These are phyloP conservation scores for Condylura cristata DNA, from an alignment of 2,113 vertebrate genomes.

Conservation along the genomic window DNA sequence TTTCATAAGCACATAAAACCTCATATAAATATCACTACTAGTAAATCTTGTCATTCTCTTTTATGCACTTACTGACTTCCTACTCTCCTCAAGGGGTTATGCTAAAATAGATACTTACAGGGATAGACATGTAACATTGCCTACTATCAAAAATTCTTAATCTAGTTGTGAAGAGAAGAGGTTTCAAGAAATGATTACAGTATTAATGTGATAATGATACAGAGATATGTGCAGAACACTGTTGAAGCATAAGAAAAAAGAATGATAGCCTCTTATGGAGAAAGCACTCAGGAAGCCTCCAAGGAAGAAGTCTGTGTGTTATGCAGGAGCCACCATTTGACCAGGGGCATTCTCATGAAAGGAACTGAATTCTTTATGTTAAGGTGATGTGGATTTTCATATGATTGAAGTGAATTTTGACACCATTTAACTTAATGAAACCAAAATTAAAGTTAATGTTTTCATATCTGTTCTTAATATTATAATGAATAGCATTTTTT, in stretches of 20 bases:
- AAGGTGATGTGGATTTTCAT: background rate
- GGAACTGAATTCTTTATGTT: constrained; percentile 13
- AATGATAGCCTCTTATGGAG: background rate
- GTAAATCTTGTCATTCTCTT: background rate
- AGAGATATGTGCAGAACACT: background rate
- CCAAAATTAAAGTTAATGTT: constrained; percentile 42
- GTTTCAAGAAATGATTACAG: background rate
- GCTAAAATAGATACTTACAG: constrained; percentile 37
- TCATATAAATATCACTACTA: constrained; percentile 19
- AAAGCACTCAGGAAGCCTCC: background rate
- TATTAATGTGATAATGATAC: background rate
- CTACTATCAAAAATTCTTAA: constrained; percentile 7
- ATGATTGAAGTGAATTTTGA: constrained; percentile 32
- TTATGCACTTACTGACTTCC: constrained; percentile 23
- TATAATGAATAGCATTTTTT: background rate
- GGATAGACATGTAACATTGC: background rate
- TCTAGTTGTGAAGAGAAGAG: background rate
- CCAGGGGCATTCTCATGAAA: background rate
- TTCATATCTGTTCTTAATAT: background rate
- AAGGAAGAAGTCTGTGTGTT: background rate
- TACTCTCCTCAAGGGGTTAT: background rate
- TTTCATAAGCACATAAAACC: constrained; percentile 31
- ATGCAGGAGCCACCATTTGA: background rate
- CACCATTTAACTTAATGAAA: constrained; percentile 19
- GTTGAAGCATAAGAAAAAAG: background rate